Evolutionary conservation across 1,140 invertebrate species (phyloP), one percentile per base, ranked within the genome.

Genomic region (Aphelenchoides avenae): DNA sequence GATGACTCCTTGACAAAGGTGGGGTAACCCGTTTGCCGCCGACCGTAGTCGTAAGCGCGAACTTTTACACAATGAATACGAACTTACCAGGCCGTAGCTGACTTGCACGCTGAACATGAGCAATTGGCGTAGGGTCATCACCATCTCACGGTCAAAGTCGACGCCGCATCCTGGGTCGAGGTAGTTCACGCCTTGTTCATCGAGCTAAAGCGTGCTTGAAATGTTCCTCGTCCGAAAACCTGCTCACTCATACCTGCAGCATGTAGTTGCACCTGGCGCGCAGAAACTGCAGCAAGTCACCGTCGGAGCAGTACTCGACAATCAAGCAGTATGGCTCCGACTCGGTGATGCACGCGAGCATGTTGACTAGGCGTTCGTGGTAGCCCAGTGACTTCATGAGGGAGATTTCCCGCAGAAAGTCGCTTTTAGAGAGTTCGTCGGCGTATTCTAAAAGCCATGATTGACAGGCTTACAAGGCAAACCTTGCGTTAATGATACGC

Each of bases 381-480:
- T 75, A 71, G 34, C 80, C 80, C 40, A 81, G 63, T 1, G 57
- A 70, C 64, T 81, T 81, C 80, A 81, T 81, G 64, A 81, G 59
- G 9, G 64, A 46, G 36, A 81, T 81, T 71, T 81, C 80, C 47
- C 73, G 59, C 3, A 81, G 52, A 52, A 81, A 81, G 44, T 81
- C 80, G 20, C 67, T 56, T 53, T 71, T 74, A 4, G 76, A 72
- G 13, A 64, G 30, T 2, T 76, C 71, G 24, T 78, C 77, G 5
- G 77, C 66, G 49, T 73, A 74, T 50, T 80, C 80, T 80, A 68
- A 24, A 71, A 60, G 5, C 41, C 1, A 18, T 52, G 36, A 43
- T 52, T 2, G 7, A 3, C 13, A 18, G 34, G 18, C 18, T 36
- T 36, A 18, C 18, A 13, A 13, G 13, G 18, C n/a, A 7, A 48